Base-by-base conservation (phyloP, 2,888 invertebrate genomes). In the Drosophila mimica region DNA sequence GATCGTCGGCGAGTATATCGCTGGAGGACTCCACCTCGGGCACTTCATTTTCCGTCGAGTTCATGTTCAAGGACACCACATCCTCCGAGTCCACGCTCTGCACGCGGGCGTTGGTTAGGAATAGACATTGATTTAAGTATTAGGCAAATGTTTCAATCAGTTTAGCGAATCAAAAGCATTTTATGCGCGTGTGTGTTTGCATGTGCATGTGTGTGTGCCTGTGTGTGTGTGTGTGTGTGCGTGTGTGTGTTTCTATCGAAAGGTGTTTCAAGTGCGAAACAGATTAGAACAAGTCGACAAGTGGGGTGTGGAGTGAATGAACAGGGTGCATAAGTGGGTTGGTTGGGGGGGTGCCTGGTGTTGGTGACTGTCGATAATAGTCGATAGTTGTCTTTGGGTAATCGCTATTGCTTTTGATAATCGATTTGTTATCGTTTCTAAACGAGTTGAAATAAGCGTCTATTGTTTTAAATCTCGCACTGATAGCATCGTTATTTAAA, bases 81-180 rank as follows among this genome's bases (percentile, higher is more conserved):
- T 97, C 97, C 30, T 97, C 97, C 30, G 97, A 97, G 93, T 97
- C 97, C 92, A 96, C 96, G 92, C 97, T 97, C 97, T 98, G 93
- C 28, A 31, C 17, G 2, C 25, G 28, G n/a, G 17, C 13, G 28
- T 48, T 38, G n/a, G 38, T 48, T 38, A 11, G 25, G 7, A 33
- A 30, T 13, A n/a, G 3, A 46, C 20, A 46, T 25, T 46, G 20
- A 54, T 20, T 17, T 33, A 13, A 38, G 20, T 13, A 13, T 59
- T 34, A 28, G 28, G n/a, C 2, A 28, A 59, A 8, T 7, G n/a
- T 2, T 54, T 15, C 15, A 31, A 31, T n/a, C 7, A 13, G 20
- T 15, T n/a, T 5, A 15, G 20, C 25, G 2, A 11, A 33, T 11
- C 15, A 36, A 60, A 60, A 60, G 52, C 52, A 52, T 52, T 52